phyloP scores from a whole-genome alignment of 2,797 vertebrate species.

The Macropus fuliginosus region DNA sequence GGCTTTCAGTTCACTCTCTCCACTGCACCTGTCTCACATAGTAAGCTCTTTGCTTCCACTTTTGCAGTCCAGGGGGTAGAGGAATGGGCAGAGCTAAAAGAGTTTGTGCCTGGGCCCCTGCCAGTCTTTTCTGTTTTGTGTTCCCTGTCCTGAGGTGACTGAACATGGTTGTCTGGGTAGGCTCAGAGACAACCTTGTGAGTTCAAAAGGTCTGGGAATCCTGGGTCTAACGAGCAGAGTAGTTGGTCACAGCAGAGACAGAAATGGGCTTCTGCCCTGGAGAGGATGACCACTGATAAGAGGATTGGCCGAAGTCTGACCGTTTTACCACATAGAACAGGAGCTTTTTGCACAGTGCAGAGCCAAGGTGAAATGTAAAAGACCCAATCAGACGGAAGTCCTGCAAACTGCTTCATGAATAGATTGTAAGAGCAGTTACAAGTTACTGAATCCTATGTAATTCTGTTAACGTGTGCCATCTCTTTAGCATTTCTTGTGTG shows the following conservation, averaged over 20 bases:
- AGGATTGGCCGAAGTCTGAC: background rate
- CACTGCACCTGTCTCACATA: background rate
- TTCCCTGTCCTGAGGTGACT: background rate
- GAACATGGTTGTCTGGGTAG: background rate
- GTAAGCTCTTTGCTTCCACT: background rate
- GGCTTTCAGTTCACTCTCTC: background rate
- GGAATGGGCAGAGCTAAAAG: background rate
- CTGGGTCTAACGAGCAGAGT: background rate
- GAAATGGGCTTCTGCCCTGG: background rate
- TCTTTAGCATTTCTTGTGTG: background rate
- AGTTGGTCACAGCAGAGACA: background rate
- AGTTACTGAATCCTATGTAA: background rate
- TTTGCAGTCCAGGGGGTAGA: background rate
- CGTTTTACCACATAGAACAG: background rate
- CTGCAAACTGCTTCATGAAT: background rate
- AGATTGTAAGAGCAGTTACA: background rate
- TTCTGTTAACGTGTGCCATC: background rate
- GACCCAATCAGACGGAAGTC: too few relatives aligned
- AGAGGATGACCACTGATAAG: background rate
- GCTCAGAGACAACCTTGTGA: background rate
- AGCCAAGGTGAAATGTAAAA: too few relatives aligned
- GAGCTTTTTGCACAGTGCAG: background rate
- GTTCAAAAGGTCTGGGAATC: background rate
- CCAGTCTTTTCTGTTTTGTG: background rate
- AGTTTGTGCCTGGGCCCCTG: background rate